Base-by-base conservation (phyloP, 92 coral and sea anemone species). In the Parazoanthus darwini region DNA sequence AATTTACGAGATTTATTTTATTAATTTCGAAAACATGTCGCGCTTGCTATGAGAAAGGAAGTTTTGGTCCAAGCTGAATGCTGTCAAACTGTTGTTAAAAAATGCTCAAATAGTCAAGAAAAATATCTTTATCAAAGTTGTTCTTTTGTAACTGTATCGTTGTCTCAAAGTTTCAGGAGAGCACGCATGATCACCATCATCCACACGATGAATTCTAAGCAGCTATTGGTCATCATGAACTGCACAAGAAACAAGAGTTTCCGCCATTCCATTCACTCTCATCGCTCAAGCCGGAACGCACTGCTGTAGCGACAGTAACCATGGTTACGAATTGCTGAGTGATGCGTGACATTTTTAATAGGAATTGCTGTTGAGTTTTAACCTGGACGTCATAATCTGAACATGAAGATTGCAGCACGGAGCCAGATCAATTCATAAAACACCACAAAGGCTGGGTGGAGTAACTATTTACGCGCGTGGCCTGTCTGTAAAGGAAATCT, bases 121-220 rank as follows among this genome's bases (percentile, higher is more conserved):
- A 29, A 54, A 54, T 14, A 11, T 14, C 59, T 54, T 54, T 54
- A 54, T 15, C 59, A 54, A 54, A 54, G 16, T 13, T 54, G 1
- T 14, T 54, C 20, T 11, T 54, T n/a, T 9, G 11, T 36, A 54
- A 7, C 23, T 48, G 33, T 71, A 13, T 25, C 9, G 71, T 39
- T 39, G 6, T 35, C 29, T 15, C 65, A 80, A 51, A 5, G 37
- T 84, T 70, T 84, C 38, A 84, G 87, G 87, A 71, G 35, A 51
- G 25, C 39, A 18, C 63, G 20, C 74, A 66, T 26, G n/a, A 36
- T 9, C 79, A 76, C 87, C 87, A 71, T 5, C 87, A 84, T 70
- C 78, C 46, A 70, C 87, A 84, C 79, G 87, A 84, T 51, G 87
- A 84, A 68, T 84, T 84, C 65, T 84, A 42, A 84, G 54, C 56